phyloP scores from a whole-genome alignment of 2,888 invertebrate genomes.

The Dorcus parallelipipedus region DNA sequence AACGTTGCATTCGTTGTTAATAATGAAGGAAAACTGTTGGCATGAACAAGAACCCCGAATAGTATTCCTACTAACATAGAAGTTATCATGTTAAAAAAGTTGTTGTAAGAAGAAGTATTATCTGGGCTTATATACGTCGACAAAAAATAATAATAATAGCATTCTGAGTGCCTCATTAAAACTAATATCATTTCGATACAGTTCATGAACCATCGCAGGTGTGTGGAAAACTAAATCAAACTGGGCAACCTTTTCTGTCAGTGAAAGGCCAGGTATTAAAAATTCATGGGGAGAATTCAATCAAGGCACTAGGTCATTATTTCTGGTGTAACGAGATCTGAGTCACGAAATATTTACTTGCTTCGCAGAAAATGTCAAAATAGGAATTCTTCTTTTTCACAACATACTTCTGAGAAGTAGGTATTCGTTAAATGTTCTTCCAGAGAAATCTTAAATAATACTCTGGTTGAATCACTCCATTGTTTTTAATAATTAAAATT shows the following conservation, averaged over 20 bases:
- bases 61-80: constrained; percentile 9
- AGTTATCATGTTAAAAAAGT: background rate
- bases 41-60: constrained; percentile 18
- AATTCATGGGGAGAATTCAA: constrained; percentile 24
- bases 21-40: constrained; percentile 68
- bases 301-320: constrained; percentile 5
- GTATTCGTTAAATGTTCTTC: no score
- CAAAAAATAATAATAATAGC: constrained; percentile 19
- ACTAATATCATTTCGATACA: constrained; percentile 28
- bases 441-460: no score
- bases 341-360: background rate
- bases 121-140: constrained; percentile 22
- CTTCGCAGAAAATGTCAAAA: no score
- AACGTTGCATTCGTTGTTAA: constrained; percentile 71
- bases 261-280: constrained; percentile 23
- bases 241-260: background rate
- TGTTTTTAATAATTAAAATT: no score
- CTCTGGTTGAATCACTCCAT: no score
- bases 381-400: no score
- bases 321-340: background rate
- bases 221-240: constrained; percentile 19
- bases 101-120: background rate
- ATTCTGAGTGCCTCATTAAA: constrained; percentile 26
- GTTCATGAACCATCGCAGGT: constrained; percentile 25
- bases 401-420: no score